These are phyloP conservation scores for Polyodon spathula DNA, from an alignment of 2,113 vertebrate genomes.

Conservation along the genomic window DNA sequence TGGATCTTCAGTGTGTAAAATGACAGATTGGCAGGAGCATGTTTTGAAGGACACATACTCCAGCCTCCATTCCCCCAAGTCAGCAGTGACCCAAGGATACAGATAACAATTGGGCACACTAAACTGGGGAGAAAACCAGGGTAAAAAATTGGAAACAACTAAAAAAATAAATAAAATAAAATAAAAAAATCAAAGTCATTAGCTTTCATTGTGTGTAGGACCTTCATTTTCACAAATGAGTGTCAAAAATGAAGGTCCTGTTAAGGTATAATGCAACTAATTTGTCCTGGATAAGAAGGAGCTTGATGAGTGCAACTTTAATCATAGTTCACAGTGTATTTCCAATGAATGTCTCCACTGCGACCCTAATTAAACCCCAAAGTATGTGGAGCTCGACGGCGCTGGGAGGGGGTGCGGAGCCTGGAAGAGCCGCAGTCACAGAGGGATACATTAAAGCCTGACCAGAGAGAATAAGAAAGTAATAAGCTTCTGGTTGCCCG, in stretches of 20 bases:
- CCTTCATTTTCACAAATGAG: conserved; percentile 6
- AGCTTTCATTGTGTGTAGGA: neutral
- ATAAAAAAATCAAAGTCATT: neutral
- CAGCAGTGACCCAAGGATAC: too few species aligned
- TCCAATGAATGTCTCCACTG: neutral
- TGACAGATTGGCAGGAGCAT: too few species aligned
- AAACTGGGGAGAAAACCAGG: too few species aligned
- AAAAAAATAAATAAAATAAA: too few species aligned
- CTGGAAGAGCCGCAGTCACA: conserved; percentile 20
- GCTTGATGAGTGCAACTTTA: conserved; percentile 9
- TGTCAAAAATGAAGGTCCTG: neutral
- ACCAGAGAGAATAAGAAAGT: conserved; percentile 39
- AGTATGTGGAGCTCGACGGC: conserved; percentile 5
- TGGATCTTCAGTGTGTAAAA: too few species aligned
- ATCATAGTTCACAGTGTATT: conserved; percentile 6
- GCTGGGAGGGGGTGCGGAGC: neutral
- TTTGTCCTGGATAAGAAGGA: conserved; percentile 6
- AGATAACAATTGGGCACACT: too few species aligned
- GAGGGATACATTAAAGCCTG: conserved; percentile 43
- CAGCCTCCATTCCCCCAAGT: too few species aligned
- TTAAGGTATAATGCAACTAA: conserved; percentile 9
- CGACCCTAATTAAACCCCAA: conserved; percentile 19
- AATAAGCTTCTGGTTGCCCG: conserved; percentile 33
- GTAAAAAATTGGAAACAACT: too few species aligned
- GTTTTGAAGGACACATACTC: too few species aligned